Conservation (phyloP, 2,113 vertebrate genomes). For the Apodemus sylvaticus region DNA sequence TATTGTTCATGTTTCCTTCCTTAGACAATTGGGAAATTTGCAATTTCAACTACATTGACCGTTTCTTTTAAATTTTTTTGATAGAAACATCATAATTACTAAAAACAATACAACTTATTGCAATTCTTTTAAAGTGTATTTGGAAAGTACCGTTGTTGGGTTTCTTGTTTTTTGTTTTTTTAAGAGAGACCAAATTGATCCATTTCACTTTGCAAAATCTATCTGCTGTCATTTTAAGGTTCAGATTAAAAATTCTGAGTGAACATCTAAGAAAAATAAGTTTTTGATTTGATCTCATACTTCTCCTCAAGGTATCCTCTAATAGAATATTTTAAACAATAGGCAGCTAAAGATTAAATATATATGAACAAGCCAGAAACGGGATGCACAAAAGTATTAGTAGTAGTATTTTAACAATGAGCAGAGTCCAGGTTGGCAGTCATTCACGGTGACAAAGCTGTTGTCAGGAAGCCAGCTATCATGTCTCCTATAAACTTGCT, state of each 20-base stretch:
- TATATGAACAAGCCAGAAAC: neutral
- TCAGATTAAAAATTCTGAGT: neutral
- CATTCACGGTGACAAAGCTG: neutral
- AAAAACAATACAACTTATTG: neutral
- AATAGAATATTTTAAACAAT: neutral
- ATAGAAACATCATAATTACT: neutral
- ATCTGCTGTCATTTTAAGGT: neutral
- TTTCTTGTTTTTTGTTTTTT: too few species aligned
- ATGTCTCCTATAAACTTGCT: neutral
- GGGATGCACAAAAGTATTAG: neutral
- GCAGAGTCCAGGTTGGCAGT: neutral
- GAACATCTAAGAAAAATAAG: neutral
- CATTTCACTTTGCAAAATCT: neutral
- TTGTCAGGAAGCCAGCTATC: neutral
- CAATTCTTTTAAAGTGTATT: neutral
- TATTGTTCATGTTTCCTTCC: neutral
- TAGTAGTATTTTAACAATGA: neutral
- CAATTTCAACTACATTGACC: neutral
- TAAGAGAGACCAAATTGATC: neutral
- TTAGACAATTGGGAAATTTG: neutral
- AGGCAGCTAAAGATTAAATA: conserved; percentile 5
- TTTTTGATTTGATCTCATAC: neutral
- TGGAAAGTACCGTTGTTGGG: neutral
- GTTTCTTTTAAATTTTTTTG: neutral
- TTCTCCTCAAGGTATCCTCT: neutral